Conservation (phyloP, 1,140 invertebrate genomes). For the Sweltsa coloradensis region DNA sequence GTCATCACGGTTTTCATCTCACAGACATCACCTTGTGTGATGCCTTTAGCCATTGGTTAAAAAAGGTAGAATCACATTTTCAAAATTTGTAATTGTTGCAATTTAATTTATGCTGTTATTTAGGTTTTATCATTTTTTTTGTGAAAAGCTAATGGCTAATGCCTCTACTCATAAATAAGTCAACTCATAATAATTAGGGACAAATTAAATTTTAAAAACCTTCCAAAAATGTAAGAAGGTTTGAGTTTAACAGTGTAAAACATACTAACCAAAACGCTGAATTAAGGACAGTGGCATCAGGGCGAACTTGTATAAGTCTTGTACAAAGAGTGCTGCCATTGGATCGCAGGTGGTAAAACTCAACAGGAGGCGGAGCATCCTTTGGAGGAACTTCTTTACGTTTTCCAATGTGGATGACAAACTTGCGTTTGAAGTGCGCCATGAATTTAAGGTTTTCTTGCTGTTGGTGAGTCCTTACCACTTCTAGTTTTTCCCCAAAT, state of each 20-base stretch:
- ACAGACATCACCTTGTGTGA: too few relatives aligned
- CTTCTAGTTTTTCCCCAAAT: constrained; percentile 91
- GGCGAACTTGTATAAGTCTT: constrained; percentile 78
- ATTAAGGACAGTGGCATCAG: constrained; percentile 67
- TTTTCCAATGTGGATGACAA: constrained; percentile 88
- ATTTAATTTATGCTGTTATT: too few relatives aligned
- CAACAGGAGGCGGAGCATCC: constrained; percentile 49
- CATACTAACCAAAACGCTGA: constrained; percentile 66
- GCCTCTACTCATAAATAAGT: constrained; percentile 1
- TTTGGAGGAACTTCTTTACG: constrained; percentile 43
- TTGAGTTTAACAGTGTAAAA: constrained; percentile 9
- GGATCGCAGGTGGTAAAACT: constrained; percentile 90
- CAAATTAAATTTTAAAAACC: background rate
- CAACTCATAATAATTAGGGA: background rate
- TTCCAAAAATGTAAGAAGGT: constrained; percentile 1
- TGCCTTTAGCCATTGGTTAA: too few relatives aligned
- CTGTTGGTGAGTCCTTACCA: constrained; percentile 94
- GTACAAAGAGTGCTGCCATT: constrained; percentile 93
- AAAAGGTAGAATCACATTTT: too few relatives aligned
- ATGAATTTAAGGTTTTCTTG: constrained; percentile 99
- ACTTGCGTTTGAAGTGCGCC: constrained; percentile 92
- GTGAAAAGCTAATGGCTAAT: background rate
- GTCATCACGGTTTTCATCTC: too few relatives aligned
- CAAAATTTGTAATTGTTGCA: too few relatives aligned
- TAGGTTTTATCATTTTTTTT: background rate